Conservation (phyloP, 2,888 invertebrate genomes). For the Craniophora ligustri region DNA sequence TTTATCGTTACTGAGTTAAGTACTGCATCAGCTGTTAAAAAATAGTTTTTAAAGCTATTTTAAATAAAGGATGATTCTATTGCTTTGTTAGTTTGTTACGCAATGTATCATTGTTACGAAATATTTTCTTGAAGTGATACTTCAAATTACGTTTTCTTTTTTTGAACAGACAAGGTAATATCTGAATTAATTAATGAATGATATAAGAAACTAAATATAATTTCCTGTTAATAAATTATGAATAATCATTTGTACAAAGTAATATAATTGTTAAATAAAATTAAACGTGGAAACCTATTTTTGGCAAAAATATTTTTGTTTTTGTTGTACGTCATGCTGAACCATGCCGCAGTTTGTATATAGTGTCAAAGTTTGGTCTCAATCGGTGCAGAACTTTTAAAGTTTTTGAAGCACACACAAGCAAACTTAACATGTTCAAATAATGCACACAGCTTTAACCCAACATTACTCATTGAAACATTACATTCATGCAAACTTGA, state of each 20-base stretch:
- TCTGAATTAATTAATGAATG: slow-evolving; percentile 8
- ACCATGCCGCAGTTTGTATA: too few species aligned
- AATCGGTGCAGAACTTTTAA: too few species aligned
- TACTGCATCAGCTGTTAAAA: slow-evolving; percentile 25
- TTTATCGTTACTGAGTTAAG: slow-evolving; percentile 5
- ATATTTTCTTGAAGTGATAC: slow-evolving; percentile 26
- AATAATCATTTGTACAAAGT: neutral
- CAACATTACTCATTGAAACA: slow-evolving; percentile 4
- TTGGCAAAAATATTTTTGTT: neutral
- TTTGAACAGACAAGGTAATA: slow-evolving; percentile 1
- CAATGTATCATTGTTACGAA: slow-evolving; percentile 18
- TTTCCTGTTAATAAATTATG: slow-evolving; percentile 5
- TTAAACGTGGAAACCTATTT: neutral
- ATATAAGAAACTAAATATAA: slow-evolving; percentile 5
- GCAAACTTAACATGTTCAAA: too few species aligned
- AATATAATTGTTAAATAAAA: neutral
- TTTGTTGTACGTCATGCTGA: too few species aligned
- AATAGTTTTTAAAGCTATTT: slow-evolving; percentile 10
- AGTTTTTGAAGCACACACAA: too few species aligned
- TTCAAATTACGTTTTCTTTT: slow-evolving; percentile 24
- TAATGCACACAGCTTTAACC: neutral
- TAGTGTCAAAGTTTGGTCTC: too few species aligned
- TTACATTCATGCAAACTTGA: slow-evolving; percentile 42
- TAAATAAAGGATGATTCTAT: slow-evolving; percentile 8
- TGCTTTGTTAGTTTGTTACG: slow-evolving; percentile 6